A percentile compares a stretch with the other conserved stretches of the same genome.
phyloP scores from a whole-genome alignment of 2,113 vertebrate genomes.

The Bufo bufo region DNA sequence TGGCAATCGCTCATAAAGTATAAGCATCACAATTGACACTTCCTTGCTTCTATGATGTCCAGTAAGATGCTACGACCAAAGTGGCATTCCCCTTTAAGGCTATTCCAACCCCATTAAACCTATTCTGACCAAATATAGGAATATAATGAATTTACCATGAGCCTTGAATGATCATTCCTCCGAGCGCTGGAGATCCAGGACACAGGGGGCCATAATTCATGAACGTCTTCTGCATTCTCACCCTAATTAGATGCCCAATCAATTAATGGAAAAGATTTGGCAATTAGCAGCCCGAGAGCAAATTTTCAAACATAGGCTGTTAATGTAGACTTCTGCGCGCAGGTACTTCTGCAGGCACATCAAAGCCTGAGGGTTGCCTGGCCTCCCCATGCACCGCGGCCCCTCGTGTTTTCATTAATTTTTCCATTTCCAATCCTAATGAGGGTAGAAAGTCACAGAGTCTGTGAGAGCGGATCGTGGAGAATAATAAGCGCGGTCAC shows the following conservation, averaged over 20 bases:
- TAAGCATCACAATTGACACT: too few species aligned
- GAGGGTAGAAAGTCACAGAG: constrained; percentile 4
- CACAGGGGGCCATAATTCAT: constrained; percentile 26
- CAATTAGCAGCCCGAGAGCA: constrained; percentile 50
- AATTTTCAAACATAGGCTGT: constrained; percentile 50
- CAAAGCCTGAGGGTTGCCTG: background rate
- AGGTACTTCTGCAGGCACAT: constrained; percentile 40
- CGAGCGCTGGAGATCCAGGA: background rate
- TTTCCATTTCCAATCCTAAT: constrained; percentile 21
- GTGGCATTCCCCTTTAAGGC: background rate
- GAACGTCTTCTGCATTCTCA: background rate
- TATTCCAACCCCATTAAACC: background rate
- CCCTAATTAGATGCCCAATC: constrained; percentile 51
- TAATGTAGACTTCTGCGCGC: constrained; percentile 31
- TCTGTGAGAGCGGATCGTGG: background rate
- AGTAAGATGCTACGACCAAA: too few species aligned
- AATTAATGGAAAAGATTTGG: constrained; percentile 22
- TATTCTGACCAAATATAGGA: background rate
- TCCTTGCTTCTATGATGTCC: too few species aligned
- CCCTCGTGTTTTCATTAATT: constrained; percentile 52
- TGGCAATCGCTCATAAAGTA: too few species aligned
- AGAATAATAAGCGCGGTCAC: background rate
- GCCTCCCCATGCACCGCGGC: background rate
- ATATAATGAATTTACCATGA: background rate
- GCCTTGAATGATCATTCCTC: background rate